A percentile compares a stretch with the other conserved stretches of the same genome.
Evolutionary conservation across 2,888 invertebrate genomes (phyloP).

Genomic region (Andrena bucephala): DNA sequence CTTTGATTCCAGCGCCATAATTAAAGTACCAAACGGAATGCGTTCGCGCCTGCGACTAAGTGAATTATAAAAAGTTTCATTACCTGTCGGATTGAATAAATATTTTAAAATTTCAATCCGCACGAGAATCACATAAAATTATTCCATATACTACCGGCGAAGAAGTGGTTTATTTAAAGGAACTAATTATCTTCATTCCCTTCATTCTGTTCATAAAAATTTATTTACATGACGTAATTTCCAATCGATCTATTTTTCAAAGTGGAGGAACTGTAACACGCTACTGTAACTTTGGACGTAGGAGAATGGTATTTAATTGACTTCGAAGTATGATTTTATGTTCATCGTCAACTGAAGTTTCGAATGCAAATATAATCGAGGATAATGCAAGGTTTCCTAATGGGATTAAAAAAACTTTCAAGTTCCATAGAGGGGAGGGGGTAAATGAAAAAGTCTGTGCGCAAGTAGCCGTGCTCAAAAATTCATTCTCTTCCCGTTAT

Average conservation of each 20-base stretch:
- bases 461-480: neutral
- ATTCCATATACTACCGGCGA: too few relatives aligned
- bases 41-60: neutral
- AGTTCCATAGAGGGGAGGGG: neutral
- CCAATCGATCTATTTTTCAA: neutral
- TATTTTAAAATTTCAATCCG: neutral
- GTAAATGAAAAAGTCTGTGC: neutral
- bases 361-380: neutral
- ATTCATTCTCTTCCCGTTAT: neutral
- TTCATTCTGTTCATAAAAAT: too few relatives aligned
- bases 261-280: neutral
- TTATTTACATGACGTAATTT: neutral
- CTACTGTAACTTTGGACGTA: neutral
- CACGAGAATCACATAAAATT: too few relatives aligned
- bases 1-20: slow-evolving; percentile 39
- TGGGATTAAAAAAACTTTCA: neutral
- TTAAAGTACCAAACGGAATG: slow-evolving; percentile 28
- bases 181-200: too few relatives aligned
- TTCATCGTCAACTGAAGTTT: neutral
- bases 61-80: neutral
- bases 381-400: neutral
- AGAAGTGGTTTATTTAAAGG: too few relatives aligned
- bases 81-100: neutral
- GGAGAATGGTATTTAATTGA: neutral
- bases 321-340: neutral